Percentiles rank a stretch among this genome's conserved stretches.
These are phyloP conservation scores for Cuniculus paca DNA, from an alignment of 2,797 vertebrate genomes.

Conservation along the genomic window DNA sequence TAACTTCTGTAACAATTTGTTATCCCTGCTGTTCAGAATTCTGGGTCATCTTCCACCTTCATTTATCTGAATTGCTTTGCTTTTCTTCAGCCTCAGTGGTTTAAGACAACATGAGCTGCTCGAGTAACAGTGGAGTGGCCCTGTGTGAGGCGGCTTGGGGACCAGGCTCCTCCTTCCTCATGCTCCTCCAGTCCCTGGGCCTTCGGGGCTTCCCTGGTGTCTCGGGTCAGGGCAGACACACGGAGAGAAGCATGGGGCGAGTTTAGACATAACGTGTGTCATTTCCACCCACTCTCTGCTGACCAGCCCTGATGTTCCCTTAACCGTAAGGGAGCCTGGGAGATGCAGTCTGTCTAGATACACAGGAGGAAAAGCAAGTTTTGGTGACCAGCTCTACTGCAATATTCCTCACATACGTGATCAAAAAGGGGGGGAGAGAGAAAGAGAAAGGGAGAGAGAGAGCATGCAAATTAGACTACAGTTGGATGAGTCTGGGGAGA, in stretches of 20 bases:
- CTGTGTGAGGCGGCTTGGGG: neutral
- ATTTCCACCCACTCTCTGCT: neutral
- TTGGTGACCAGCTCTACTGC: neutral
- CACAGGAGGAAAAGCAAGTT: neutral
- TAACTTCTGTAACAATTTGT: conserved; percentile 29
- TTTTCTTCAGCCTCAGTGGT: neutral
- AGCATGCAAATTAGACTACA: neutral
- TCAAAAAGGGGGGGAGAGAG: too few species aligned
- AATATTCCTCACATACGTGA: neutral
- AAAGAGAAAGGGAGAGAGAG: neutral
- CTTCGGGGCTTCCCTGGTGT: neutral
- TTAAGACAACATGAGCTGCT: conserved; percentile 5
- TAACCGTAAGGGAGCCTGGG: neutral
- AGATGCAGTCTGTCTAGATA: neutral
- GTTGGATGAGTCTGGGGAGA: neutral
- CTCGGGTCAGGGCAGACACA: neutral
- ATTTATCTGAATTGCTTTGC: neutral
- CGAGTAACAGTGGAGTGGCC: neutral
- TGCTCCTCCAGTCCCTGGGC: neutral
- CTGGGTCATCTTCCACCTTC: neutral
- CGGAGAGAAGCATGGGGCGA: neutral
- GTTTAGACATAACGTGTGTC: neutral
- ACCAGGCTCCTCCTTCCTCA: neutral
- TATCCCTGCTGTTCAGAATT: conserved; percentile 49
- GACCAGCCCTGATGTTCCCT: neutral